These are phyloP conservation scores for Pipra filicauda DNA, from an alignment of 2,113 vertebrate genomes.

Conservation along the genomic window DNA sequence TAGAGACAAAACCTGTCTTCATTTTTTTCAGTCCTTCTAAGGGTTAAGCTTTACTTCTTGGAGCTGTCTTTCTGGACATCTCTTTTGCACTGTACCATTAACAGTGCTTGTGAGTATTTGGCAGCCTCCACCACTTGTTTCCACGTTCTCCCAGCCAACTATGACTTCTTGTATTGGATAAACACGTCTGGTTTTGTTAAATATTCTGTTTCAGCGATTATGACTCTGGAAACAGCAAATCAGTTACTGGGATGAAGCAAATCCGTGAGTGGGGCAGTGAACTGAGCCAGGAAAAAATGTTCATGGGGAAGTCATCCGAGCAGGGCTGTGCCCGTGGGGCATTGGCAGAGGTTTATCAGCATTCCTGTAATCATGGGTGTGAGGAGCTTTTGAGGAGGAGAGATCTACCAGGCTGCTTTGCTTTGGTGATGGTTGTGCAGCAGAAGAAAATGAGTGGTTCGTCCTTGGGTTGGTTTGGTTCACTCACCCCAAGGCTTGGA, in stretches of 20 bases:
- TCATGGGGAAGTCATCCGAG: neutral
- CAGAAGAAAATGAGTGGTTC: neutral
- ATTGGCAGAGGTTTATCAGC: neutral
- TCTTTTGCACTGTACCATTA: neutral
- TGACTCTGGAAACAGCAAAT: constrained; percentile 4
- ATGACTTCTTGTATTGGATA: neutral
- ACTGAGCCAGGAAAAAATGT: neutral
- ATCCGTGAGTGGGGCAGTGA: neutral
- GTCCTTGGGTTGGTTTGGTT: neutral
- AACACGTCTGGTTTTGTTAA: constrained; percentile 11
- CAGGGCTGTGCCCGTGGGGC: neutral
- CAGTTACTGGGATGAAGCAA: neutral
- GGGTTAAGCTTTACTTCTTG: neutral
- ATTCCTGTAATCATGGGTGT: neutral
- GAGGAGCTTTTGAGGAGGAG: neutral
- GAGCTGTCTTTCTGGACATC: neutral
- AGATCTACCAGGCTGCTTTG: neutral
- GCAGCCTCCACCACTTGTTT: neutral
- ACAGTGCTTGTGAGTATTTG: neutral
- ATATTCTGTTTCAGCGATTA: neutral
- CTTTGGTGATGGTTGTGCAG: neutral
- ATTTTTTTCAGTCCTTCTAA: neutral
- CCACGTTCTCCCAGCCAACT: neutral
- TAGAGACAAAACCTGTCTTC: neutral
- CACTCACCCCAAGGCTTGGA: neutral